Percentiles rank a stretch among this genome's conserved stretches.
Conservation (phyloP, 1,140 invertebrate genomes). For the Lanistes nyassanus region DNA sequence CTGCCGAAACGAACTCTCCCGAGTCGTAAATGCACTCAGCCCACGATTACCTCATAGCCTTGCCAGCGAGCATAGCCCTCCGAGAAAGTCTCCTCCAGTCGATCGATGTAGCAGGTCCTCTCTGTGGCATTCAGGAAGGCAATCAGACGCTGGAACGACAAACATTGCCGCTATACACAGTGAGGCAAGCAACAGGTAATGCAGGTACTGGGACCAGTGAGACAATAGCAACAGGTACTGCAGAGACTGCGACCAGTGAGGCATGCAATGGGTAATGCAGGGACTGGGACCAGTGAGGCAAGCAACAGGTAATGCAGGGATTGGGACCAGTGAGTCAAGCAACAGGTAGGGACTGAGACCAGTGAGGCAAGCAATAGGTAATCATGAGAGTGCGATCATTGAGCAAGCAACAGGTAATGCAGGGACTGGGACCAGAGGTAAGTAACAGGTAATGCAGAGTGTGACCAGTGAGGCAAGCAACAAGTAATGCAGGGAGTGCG, state of each 20-base stretch:
- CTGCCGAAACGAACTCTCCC: background rate
- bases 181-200: background rate
- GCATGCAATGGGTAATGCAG: background rate
- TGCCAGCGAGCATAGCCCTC: slow-evolving; percentile 30
- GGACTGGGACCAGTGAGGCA: background rate
- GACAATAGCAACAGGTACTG: background rate
- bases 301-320: background rate
- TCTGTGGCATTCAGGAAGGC: slow-evolving; percentile 31
- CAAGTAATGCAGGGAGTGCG: too few relatives aligned
- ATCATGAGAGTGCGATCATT: too few relatives aligned
- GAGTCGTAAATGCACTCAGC: background rate
- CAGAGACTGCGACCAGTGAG: background rate
- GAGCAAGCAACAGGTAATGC: too few relatives aligned
- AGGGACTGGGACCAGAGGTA: too few relatives aligned
- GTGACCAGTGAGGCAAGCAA: too few relatives aligned
- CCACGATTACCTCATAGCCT: slow-evolving; percentile 22
- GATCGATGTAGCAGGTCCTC: slow-evolving; percentile 33
- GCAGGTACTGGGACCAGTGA: background rate
- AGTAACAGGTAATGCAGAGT: too few relatives aligned
- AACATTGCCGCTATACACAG: too few relatives aligned
- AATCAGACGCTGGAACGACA: slow-evolving; percentile 26
- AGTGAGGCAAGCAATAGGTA: background rate
- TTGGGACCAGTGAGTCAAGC: background rate
- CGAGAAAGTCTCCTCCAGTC: slow-evolving; percentile 31
- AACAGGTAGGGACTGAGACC: background rate